These are phyloP conservation scores for Notothenia coriiceps DNA, from an alignment of 2,113 vertebrate species.

Conservation along the genomic window DNA sequence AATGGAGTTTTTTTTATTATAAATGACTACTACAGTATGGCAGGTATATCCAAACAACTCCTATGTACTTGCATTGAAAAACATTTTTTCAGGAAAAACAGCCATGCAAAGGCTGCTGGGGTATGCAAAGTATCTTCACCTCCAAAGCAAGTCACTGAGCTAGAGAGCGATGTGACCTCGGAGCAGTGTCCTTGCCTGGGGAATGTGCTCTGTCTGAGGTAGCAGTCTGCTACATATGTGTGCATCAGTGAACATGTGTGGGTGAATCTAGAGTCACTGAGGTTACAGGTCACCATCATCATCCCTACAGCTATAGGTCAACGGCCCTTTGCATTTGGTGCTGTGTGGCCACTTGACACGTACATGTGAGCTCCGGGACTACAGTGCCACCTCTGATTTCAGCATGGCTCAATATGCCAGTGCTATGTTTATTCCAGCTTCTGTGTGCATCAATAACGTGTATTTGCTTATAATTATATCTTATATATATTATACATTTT, in stretches of 20 bases:
- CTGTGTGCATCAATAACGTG: background rate
- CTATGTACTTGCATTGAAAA: background rate
- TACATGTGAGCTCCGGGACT: background rate
- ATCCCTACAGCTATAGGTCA: conserved; percentile 63
- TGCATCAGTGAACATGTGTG: conserved; percentile 53
- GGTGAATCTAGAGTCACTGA: conserved; percentile 35
- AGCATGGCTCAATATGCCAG: background rate
- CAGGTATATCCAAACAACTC: background rate
- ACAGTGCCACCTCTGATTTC: conserved; percentile 17
- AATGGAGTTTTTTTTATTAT: background rate
- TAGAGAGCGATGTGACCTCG: conserved; percentile 59
- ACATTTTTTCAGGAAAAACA: background rate
- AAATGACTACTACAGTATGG: background rate
- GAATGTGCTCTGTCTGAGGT: conserved; percentile 47
- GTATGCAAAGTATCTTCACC: conserved; percentile 47
- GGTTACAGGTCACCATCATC: conserved; percentile 48
- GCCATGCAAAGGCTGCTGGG: background rate
- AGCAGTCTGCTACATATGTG: conserved; percentile 14
- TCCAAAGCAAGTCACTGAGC: conserved; percentile 42
- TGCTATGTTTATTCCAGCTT: background rate
- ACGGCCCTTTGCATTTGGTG: conserved; percentile 30
- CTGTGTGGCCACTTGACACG: conserved; percentile 29
- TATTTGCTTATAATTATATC: conserved; percentile 7
- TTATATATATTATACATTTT: background rate
- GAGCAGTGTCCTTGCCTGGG: conserved; percentile 68